Conservation (phyloP, 1,140 invertebrate species). For the Parapsyche elsis region DNA sequence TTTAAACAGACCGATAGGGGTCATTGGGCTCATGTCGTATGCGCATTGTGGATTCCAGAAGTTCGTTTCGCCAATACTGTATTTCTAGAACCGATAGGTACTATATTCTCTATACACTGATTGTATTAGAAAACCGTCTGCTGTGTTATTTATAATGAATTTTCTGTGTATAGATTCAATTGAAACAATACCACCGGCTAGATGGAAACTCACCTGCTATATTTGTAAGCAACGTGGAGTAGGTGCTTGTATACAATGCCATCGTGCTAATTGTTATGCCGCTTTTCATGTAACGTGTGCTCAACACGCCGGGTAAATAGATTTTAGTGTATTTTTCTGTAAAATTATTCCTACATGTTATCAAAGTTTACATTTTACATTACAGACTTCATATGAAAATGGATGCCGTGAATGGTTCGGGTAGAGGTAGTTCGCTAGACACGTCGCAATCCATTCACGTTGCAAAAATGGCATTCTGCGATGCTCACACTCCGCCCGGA, state of each 20-base stretch:
- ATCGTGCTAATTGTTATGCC: slow-evolving; percentile 94
- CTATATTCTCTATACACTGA: slow-evolving; percentile 13
- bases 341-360: neutral
- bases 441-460: slow-evolving; percentile 82
- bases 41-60: slow-evolving; percentile 99
- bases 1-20: slow-evolving; percentile 98
- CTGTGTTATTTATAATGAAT: neutral
- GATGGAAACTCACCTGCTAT: slow-evolving; percentile 96
- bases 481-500: slow-evolving; percentile 90
- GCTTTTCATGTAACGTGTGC: slow-evolving; percentile 99
- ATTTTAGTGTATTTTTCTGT: neutral
- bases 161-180: slow-evolving; percentile 78
- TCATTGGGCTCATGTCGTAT: slow-evolving; percentile 98
- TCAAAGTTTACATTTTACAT: neutral
- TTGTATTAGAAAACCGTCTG: neutral
- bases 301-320: slow-evolving; percentile 86
- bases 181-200: slow-evolving; percentile 92
- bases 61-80: slow-evolving; percentile 97
- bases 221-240: slow-evolving; percentile 94
- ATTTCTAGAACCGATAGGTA: slow-evolving; percentile 93
- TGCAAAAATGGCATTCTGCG: slow-evolving; percentile 96
- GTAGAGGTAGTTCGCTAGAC: slow-evolving; percentile 66
- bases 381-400: slow-evolving; percentile 88
- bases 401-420: slow-evolving; percentile 85
- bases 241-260: slow-evolving; percentile 98